Evolutionary conservation across 2,797 vertebrate species (phyloP).

Genomic region (Spondyliosoma cantharus): DNA sequence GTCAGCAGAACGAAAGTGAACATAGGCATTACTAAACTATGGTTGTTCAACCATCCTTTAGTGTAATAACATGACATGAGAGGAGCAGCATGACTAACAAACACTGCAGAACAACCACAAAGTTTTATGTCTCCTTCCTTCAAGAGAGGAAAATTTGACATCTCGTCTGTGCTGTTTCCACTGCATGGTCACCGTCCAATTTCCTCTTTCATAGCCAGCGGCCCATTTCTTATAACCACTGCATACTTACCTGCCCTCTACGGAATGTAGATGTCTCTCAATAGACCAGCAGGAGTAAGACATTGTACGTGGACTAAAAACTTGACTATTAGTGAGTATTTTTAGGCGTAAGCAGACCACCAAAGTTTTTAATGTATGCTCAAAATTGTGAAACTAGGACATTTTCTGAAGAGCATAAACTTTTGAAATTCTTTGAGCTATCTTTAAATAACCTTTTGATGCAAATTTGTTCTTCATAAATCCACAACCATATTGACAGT

Average conservation of each 20-base stretch:
- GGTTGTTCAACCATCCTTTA: constrained; percentile 7
- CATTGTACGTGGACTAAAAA: neutral
- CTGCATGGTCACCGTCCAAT: constrained; percentile 10
- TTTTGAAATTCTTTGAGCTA: neutral
- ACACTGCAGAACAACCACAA: constrained; percentile 15
- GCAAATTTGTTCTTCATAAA: constrained; percentile 4
- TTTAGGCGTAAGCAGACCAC: neutral
- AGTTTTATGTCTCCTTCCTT: constrained; percentile 22
- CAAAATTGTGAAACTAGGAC: neutral
- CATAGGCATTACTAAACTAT: neutral
- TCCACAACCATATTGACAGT: neutral
- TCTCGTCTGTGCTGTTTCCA: constrained; percentile 12
- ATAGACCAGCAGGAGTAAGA: constrained; percentile 10
- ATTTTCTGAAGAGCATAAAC: neutral
- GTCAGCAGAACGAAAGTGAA: neutral
- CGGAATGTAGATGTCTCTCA: constrained; percentile 9
- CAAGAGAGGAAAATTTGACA: constrained; percentile 24
- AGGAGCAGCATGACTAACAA: constrained; percentile 19
- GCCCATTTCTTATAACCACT: constrained; percentile 12
- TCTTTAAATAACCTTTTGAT: constrained; percentile 4
- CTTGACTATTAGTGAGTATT: too few relatives aligned
- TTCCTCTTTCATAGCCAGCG: constrained; percentile 13
- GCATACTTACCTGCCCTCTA: constrained; percentile 30
- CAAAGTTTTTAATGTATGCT: neutral
- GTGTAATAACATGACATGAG: neutral